phyloP scores from a whole-genome alignment of 1,140 invertebrate species.

The Hesperophylax magnus region DNA sequence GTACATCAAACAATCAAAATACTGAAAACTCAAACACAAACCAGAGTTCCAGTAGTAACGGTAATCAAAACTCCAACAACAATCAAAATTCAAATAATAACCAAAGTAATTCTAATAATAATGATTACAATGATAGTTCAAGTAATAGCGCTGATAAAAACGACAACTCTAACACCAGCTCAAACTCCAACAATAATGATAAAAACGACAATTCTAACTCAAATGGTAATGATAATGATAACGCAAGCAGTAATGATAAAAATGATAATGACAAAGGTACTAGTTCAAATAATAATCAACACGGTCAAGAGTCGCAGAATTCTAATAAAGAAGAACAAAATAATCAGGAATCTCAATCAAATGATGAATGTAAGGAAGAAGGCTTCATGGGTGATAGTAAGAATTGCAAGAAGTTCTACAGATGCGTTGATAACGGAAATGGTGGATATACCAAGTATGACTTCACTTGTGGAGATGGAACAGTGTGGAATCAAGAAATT shows the following conservation, averaged over 20 bases:
- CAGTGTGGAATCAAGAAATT: constrained; percentile 71
- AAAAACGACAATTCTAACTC: constrained; percentile 10
- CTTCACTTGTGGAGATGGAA: constrained; percentile 71
- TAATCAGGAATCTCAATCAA: constrained; percentile 59
- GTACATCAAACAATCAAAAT: constrained; percentile 48
- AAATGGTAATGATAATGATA: not conserved
- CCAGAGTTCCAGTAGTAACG: not conserved
- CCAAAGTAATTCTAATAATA: constrained; percentile 1
- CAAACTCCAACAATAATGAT: constrained; percentile 57
- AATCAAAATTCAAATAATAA: constrained; percentile 27
- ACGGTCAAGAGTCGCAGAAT: not conserved
- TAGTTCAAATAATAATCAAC: constrained; percentile 17
- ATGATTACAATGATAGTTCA: not conserved
- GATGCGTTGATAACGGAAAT: constrained; percentile 74
- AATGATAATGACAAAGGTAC: constrained; percentile 36
- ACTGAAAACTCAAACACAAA: constrained; percentile 56
- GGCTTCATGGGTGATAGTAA: constrained; percentile 75
- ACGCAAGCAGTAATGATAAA: constrained; percentile 36
- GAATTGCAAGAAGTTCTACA: constrained; percentile 75
- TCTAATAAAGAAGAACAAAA: not conserved
- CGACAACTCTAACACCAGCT: constrained; percentile 57
- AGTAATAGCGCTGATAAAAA: constrained; percentile 1
- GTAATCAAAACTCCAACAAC: constrained; percentile 7
- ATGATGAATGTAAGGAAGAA: constrained; percentile 61
- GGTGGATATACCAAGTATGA: constrained; percentile 66